A percentile compares a stretch with the other conserved stretches of the same genome.
These are phyloP conservation scores for Eulemur mongoz DNA, from an alignment of 2,797 vertebrate species.

Conservation along the genomic window DNA sequence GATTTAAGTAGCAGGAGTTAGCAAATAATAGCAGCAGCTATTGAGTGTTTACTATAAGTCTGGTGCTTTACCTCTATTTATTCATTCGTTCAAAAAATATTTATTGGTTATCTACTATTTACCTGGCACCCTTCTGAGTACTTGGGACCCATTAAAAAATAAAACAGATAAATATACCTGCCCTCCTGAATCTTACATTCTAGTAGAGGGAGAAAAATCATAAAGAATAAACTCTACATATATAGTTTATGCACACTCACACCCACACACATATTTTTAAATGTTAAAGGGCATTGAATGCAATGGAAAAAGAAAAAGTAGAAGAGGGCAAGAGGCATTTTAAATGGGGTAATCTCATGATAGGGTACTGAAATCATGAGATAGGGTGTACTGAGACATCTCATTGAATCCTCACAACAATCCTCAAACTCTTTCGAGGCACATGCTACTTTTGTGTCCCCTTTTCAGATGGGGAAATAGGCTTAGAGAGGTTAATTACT, in stretches of 20 bases:
- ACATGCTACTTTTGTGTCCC: neutral
- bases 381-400: neutral
- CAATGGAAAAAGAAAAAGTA: neutral
- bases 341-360: neutral
- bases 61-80: neutral
- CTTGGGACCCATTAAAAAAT: neutral
- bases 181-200: neutral
- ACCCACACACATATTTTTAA: neutral
- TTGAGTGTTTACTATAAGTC: neutral
- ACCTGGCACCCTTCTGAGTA: neutral
- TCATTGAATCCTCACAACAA: neutral
- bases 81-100: neutral
- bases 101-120: neutral
- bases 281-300: neutral
- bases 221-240: neutral
- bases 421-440: neutral
- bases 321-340: neutral
- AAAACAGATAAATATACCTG: neutral
- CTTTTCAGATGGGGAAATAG: neutral
- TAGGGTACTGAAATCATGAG: neutral
- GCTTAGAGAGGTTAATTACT: neutral
- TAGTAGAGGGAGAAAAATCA: neutral
- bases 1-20: neutral
- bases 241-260: neutral
- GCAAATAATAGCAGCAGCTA: neutral